A percentile compares a stretch with the other conserved stretches of the same genome.
These are phyloP conservation scores for Stegastes partitus DNA, from an alignment of 2,113 vertebrate species.

Conservation along the genomic window DNA sequence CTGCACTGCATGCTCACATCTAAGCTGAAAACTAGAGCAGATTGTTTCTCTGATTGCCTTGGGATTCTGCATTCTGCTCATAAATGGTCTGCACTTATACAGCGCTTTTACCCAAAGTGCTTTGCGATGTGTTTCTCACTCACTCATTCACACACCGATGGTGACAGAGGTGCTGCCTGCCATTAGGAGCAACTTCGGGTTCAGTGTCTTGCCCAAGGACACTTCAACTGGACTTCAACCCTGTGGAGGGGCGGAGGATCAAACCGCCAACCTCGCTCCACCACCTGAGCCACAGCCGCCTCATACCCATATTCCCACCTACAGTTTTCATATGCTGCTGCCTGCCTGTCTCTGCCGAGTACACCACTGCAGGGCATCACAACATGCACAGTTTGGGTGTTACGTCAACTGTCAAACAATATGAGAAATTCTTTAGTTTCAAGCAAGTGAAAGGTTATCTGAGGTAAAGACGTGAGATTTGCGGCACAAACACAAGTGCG, in stretches of 20 bases:
- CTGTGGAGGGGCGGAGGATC: too few species aligned
- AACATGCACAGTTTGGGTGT: not conserved
- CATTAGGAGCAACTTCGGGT: too few species aligned
- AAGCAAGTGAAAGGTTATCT: not conserved
- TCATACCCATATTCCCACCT: slow-evolving; percentile 17
- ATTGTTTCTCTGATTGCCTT: slow-evolving; percentile 15
- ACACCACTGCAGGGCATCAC: slow-evolving; percentile 11
- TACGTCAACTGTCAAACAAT: not conserved
- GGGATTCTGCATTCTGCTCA: slow-evolving; percentile 24
- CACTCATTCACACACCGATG: too few species aligned
- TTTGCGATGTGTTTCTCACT: too few species aligned
- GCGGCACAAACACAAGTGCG: not conserved
- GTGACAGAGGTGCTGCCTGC: too few species aligned
- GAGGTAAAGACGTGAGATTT: not conserved
- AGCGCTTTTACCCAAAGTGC: too few species aligned
- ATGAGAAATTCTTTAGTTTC: not conserved
- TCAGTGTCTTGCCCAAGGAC: too few species aligned
- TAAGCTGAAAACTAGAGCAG: slow-evolving; percentile 50
- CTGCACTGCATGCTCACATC: slow-evolving; percentile 15
- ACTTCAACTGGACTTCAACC: too few species aligned
- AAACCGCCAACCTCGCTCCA: too few species aligned
- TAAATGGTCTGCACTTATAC: too few species aligned
- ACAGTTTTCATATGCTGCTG: slow-evolving; percentile 16
- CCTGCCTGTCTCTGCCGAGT: not conserved
- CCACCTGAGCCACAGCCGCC: too few species aligned